Conservation (phyloP, 2,113 vertebrate species). For the Excalfactoria chinensis region DNA sequence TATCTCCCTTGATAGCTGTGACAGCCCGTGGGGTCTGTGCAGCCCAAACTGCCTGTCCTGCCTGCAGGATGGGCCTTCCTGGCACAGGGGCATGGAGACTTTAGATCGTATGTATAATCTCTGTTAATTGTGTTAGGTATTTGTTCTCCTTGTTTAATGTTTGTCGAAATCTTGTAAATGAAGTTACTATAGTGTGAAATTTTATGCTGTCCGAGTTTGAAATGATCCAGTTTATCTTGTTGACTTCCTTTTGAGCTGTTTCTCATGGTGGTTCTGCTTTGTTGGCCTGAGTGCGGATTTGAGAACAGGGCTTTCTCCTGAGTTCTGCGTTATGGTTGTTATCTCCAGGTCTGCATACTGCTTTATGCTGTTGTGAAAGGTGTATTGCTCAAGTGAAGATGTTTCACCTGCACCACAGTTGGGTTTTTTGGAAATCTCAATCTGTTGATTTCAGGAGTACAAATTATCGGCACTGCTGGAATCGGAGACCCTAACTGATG, state of each 20-base stretch:
- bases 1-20: not conserved
- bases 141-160: conserved; percentile 1
- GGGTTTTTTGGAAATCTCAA: not conserved
- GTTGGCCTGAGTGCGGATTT: not conserved
- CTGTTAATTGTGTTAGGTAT: not conserved
- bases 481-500: not conserved
- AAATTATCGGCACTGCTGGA: not conserved
- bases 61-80: not conserved
- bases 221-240: not conserved
- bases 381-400: not conserved
- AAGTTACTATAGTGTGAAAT: not conserved
- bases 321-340: not conserved
- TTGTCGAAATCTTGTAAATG: conserved; percentile 29
- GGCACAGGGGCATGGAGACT: not conserved
- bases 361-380: not conserved
- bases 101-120: not conserved
- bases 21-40: not conserved
- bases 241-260: conserved; percentile 9
- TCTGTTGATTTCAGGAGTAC: not conserved
- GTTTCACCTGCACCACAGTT: not conserved
- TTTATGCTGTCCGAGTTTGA: conserved; percentile 8
- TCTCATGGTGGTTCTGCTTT: not conserved
- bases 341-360: not conserved
- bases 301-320: not conserved
- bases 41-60: not conserved